Conservation (phyloP, 2,797 vertebrate genomes). For the Tangara arthus region DNA sequence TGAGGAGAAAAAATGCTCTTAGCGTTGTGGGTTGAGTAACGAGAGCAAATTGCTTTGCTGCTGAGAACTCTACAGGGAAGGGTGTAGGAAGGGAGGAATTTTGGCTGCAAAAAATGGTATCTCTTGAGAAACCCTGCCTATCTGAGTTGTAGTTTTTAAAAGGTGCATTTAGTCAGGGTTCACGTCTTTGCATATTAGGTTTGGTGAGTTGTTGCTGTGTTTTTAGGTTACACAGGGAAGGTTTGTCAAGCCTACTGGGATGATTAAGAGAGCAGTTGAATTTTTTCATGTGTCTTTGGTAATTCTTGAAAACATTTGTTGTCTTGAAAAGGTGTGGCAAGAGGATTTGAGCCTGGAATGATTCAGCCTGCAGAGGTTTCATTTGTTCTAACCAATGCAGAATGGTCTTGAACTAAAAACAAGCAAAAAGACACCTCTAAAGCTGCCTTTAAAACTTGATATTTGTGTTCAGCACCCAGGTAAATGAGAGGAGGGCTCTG, state of each 20-base stretch:
- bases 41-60: not conserved
- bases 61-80: not conserved
- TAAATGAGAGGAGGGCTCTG: rapidly evolving
- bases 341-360: not conserved
- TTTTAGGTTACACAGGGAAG: not conserved
- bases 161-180: not conserved
- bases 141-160: not conserved
- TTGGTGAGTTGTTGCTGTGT: not conserved
- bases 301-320: not conserved
- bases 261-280: not conserved
- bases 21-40: not conserved
- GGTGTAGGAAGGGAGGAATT: constrained; percentile 35
- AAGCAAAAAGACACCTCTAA: rapidly evolving
- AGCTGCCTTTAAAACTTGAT: not conserved
- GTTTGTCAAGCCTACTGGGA: not conserved
- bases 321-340: not conserved
- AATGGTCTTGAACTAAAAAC: not conserved
- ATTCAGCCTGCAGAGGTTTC: not conserved
- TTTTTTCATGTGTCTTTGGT: not conserved
- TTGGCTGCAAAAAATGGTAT: not conserved
- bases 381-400: not conserved
- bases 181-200: not conserved
- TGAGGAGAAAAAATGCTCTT: not conserved
- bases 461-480: not conserved
- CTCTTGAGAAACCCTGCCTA: constrained; percentile 8